Conservation (phyloP, 2,888 invertebrate genomes). For the Aquatica leii region DNA sequence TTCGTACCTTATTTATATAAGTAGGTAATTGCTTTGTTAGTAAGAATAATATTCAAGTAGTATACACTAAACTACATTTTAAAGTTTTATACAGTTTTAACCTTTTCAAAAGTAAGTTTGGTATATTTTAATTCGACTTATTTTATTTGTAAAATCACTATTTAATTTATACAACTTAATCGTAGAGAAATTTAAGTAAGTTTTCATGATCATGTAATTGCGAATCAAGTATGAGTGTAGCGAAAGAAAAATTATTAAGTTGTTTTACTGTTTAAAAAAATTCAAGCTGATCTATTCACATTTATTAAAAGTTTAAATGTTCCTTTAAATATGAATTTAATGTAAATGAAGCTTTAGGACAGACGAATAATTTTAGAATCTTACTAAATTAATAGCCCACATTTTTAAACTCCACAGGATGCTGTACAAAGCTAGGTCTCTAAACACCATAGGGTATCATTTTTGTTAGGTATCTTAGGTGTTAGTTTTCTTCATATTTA, state of each 20-base stretch:
- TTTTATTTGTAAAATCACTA: too few species aligned
- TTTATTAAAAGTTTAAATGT: slow-evolving; percentile 39
- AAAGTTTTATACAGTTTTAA: too few species aligned
- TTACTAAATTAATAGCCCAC: slow-evolving; percentile 42
- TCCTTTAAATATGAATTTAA: slow-evolving; percentile 43
- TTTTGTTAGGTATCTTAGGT: slow-evolving; percentile 33
- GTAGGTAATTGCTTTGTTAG: too few species aligned
- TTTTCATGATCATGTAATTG: slow-evolving; percentile 3
- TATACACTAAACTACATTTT: too few species aligned
- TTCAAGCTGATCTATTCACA: slow-evolving; percentile 31
- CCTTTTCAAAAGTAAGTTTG: too few species aligned
- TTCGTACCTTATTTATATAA: too few species aligned
- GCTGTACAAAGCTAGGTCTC: slow-evolving; percentile 37
- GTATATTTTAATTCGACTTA: too few species aligned
- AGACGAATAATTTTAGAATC: slow-evolving; percentile 37
- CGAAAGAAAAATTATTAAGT: slow-evolving; percentile 13
- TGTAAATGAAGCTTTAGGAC: slow-evolving; percentile 40
- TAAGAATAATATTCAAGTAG: too few species aligned
- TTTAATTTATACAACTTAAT: slow-evolving; percentile 32
- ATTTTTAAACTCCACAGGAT: slow-evolving; percentile 42
- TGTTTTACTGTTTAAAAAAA: slow-evolving; percentile 25
- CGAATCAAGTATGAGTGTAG: slow-evolving; percentile 26
- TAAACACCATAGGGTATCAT: slow-evolving; percentile 41
- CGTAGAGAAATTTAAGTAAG: neutral
- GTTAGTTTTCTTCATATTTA: slow-evolving; percentile 37